These are phyloP conservation scores for Amphipoea lucens DNA, from an alignment of 2,888 invertebrate species.

Conservation along the genomic window DNA sequence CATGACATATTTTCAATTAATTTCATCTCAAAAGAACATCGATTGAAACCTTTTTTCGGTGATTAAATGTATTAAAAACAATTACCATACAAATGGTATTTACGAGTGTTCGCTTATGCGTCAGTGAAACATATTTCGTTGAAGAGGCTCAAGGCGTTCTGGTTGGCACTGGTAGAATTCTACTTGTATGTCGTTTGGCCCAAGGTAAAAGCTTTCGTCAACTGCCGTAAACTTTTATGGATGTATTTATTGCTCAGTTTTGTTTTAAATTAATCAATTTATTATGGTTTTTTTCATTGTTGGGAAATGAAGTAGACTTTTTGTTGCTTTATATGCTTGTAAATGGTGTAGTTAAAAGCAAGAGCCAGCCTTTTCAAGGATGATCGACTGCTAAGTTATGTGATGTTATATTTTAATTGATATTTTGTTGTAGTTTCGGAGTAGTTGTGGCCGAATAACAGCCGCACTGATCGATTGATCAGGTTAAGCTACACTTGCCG, in stretches of 20 bases:
- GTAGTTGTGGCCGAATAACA: too few species aligned
- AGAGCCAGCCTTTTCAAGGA: conserved; percentile 7
- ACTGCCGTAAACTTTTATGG: conserved; percentile 51
- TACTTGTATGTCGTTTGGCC: conserved; percentile 60
- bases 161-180: conserved; percentile 71
- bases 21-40: not conserved
- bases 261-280: conserved; percentile 57
- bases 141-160: conserved; percentile 80
- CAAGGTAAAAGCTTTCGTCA: conserved; percentile 63
- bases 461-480: too few species aligned
- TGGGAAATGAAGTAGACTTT: conserved; percentile 30
- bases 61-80: conserved; percentile 36
- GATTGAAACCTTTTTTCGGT: not conserved
- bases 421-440: not conserved
- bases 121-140: conserved; percentile 71
- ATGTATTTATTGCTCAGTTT: conserved; percentile 43
- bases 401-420: not conserved
- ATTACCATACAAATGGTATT: conserved; percentile 52
- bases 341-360: conserved; percentile 22
- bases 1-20: not conserved
- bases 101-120: conserved; percentile 42
- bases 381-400: not conserved
- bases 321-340: not conserved
- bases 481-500: too few species aligned
- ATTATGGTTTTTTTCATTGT: conserved; percentile 44